These are phyloP conservation scores for Desmophyllum pertusum DNA, from an alignment of 92 coral and sea anemone species.

Conservation along the genomic window DNA sequence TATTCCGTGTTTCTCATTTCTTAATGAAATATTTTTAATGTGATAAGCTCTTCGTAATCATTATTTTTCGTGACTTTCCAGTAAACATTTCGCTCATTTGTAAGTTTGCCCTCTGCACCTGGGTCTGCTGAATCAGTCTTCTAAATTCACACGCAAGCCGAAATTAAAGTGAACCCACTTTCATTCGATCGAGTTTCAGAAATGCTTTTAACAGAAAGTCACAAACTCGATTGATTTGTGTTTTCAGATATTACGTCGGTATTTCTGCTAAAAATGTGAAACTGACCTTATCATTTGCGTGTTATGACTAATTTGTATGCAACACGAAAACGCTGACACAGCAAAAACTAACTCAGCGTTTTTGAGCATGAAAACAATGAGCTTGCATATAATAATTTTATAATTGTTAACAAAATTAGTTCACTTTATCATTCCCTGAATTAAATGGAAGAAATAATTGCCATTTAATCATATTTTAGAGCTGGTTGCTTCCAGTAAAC, in stretches of 20 bases:
- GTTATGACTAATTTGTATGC: background rate
- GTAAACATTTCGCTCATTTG: conserved; percentile 5
- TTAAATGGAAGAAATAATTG: background rate
- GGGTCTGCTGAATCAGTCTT: too few species aligned
- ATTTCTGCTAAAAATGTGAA: background rate
- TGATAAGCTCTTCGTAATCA: background rate
- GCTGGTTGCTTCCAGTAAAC: background rate
- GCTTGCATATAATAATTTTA: too few species aligned
- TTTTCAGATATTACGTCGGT: background rate
- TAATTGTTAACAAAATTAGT: too few species aligned
- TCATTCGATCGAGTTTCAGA: background rate
- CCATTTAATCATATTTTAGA: background rate
- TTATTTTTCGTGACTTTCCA: conserved; percentile 14
- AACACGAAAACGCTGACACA: conserved; percentile 23
- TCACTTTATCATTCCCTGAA: too few species aligned
- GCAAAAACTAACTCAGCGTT: background rate
- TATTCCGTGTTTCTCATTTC: background rate
- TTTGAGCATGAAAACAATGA: too few species aligned
- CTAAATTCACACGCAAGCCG: conserved; percentile 5
- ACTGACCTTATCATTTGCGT: too few species aligned
- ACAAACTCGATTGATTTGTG: background rate
- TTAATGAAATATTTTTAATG: background rate
- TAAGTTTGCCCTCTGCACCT: conserved; percentile 2
- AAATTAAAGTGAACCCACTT: background rate
- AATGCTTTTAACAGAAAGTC: background rate